Base-by-base conservation (phyloP, 2,113 vertebrate genomes). In the Phyllopteryx taeniolatus region DNA sequence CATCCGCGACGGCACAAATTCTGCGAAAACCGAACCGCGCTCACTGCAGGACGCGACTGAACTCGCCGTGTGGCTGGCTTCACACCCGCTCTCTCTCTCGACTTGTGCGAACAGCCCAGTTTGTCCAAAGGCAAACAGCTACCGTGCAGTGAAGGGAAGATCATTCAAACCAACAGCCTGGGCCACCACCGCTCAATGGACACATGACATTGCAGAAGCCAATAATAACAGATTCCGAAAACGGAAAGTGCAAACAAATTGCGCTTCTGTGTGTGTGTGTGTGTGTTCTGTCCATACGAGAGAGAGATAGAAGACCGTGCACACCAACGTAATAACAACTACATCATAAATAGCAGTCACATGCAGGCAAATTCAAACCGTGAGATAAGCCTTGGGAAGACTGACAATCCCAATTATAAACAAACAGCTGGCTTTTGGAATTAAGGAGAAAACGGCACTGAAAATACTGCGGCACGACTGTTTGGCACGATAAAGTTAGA, bases 331-430 rank as follows among this genome's bases (percentile, higher is more conserved):
- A 70, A 74, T 69, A 60, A 31, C 61, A 75, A 74, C 44, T 46
- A 44, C 49, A 71, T 66, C 73, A 76, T 56, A 69, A 77, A 79
- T 67, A 70, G 65, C 75, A 74, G 78, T 77, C 66, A 80, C 46
- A 79, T 43, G 54, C 31, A 75, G 76, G 78, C 73, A 81, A 78
- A 80, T 59, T 62, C 66, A 1, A 60, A 46, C 68, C 49, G 66
- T 64, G 71, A 77, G 78, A 78, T 79, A 79, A 83, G 35, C 56
- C 43, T 10, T 15, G 10, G 62, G 9, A 0, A 77, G 63, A 79
- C 42, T 57, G 9, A 63, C 60, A 83, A 70, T 74, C 66, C 39
- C 53, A 46, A 7, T 64, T 75, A 70, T 69, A 79, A 78, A 79
- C 70, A 77, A 68, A 77, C 35, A 51, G 31, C 35, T 51, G 31